Base-by-base conservation (phyloP, 1,140 invertebrate genomes). In the Phortica variegata region DNA sequence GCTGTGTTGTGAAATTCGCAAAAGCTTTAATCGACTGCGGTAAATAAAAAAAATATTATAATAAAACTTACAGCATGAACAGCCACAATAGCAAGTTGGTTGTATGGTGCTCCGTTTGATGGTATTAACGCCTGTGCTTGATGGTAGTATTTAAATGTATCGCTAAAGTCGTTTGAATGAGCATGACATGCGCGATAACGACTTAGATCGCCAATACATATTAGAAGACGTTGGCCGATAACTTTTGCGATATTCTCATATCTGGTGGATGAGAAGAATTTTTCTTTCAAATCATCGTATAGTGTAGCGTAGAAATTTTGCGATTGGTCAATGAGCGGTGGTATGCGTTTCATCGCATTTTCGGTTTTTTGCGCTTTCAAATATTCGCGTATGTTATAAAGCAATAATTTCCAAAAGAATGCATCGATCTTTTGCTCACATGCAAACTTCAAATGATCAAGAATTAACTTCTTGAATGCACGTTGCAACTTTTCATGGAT, bases 111-210 rank as follows among this genome's bases (percentile, higher is more conserved):
- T 21, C 93, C 93, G 81, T 96, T 96, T 78, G 95, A 93, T 2
- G 94, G 93, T 77, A 95, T 92, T 16, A 96, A 85, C 76, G 91
- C 87, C 69, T 95, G 90, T 4, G 95, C 93, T 80, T 94, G 94
- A 18, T 91, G 84, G 71, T 98, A 98, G 84, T 86, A 93, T 58
- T 86, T 85, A 77, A 89, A 84, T 47, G 91, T 91, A 79, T 89
- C 89, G 19, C 86, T 85, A 73, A 88, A 95, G 79, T 94, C 95
- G 12, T 84, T 82, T 0, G 87, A 86, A 60, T 92, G 87, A 57
- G 89, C 88, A 13, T 86, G 84, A 71, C 90, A 87, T 65, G 95
- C 91, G 62, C 86, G 87, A 75, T 97, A 97, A 39, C 94, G 82
- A 6, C 88, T 86, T 54, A 97, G 81, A 79, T 97, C 95, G 3